Evolutionary conservation across 2,888 invertebrate species (phyloP).

Genomic region (Torymus aiolomorphi): DNA sequence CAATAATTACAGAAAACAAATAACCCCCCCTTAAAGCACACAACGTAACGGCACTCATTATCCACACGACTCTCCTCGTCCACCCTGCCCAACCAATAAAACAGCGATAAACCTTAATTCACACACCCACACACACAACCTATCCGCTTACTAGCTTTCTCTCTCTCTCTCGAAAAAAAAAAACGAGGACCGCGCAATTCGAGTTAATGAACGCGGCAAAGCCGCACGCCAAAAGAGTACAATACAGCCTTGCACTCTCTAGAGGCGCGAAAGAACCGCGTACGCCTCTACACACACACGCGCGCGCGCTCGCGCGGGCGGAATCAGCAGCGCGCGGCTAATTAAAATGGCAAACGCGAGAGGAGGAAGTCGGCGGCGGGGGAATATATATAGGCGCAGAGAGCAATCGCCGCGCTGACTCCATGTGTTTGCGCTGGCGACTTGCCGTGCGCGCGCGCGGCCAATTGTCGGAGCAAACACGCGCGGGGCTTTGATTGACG

Average conservation of each 20-base stretch:
- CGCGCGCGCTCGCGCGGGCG: not conserved
- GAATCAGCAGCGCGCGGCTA: constrained; percentile 20
- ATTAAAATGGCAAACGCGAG: constrained; percentile 42
- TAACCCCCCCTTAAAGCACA: no score
- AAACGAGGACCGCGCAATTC: not conserved
- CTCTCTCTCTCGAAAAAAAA: no score
- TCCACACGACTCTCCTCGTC: no score
- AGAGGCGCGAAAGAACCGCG: no score
- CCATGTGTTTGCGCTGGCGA: constrained; percentile 57
- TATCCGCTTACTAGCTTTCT: no score
- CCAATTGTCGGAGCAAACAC: constrained; percentile 61
- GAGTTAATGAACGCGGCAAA: constrained; percentile 1
- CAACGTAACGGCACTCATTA: no score
- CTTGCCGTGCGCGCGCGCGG: constrained; percentile 49
- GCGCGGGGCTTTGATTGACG: constrained; percentile 59
- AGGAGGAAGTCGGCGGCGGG: not conserved
- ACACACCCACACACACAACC: no score
- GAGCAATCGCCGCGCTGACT: constrained; percentile 46
- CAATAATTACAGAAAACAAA: no score
- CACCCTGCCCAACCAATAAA: no score
- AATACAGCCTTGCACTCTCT: no score
- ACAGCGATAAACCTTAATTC: no score
- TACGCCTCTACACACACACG: not conserved
- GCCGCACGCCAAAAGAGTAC: not conserved
- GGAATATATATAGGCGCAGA: not conserved